Evolutionary conservation across 2,888 invertebrate species (phyloP), one percentile per base, ranked within the genome.

Genomic region (Atherix ibis): DNA sequence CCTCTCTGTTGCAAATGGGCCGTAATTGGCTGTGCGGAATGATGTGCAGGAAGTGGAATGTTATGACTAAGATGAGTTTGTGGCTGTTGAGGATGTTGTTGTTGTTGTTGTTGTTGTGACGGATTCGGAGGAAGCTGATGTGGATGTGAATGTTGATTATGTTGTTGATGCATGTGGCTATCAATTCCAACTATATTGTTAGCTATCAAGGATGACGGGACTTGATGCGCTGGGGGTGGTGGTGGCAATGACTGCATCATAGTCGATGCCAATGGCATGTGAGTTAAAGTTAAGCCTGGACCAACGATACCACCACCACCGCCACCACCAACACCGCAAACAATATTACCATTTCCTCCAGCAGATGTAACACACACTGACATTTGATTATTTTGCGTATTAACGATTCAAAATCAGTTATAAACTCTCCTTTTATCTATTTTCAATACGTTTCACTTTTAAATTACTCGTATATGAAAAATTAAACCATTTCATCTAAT

Each of bases 191-290:
- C 27, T 24, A 33, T 34, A 36, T 34, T 39, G 34, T 27, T 39
- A 16, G 35, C 31, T 31, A 40, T 37, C 28, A 38, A 34, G 14
- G 38, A 31, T 27, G 41, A 34, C 17, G 41, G 33, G 8, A 39
- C 18, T 17, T 49, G 50, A 42, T 46, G 49, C 41, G 48, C 46
- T 42, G 48, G 35, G 31, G 42, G 46, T 44, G 52, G 52, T 41
- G 55, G 53, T 40, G 53, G 55, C 50, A 56, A 48, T 39, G 56
- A 50, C 50, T 58, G 56, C 56, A 58, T 57, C 54, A 58, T 56
- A 44, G 53, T 51, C 47, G 43, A 29, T 30, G 43, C 33, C 28
- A 41, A 35, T 25, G 44, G 40, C 39, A 45, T 42, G 37, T 45
- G 43, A 24, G 40, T 31, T 18, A 41, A 35, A 19, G 41, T 38